A percentile compares a stretch with the other conserved stretches of the same genome.
phyloP scores from a whole-genome alignment of 92 coral and sea anemone genomes.

The Epizoanthus fatuus region DNA sequence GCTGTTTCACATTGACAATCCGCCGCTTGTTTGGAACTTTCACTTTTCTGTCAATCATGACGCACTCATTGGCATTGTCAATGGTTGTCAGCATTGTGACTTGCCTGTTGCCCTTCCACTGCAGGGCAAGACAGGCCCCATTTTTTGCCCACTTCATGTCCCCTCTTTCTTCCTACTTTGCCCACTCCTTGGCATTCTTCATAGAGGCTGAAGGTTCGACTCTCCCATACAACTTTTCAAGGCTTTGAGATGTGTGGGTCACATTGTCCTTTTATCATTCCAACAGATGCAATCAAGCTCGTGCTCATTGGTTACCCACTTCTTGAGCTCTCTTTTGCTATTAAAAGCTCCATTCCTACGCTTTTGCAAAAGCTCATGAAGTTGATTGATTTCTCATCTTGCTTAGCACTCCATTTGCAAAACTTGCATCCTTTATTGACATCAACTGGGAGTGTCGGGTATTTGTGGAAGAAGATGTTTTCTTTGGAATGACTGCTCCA shows the following conservation, averaged over 20 bases:
- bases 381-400: conserved; percentile 20
- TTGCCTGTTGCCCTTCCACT: no score
- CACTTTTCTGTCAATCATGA: no score
- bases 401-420: conserved; percentile 24
- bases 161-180: no score
- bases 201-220: no score
- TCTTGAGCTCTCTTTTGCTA: conserved; percentile 21
- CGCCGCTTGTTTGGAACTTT: no score
- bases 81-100: no score
- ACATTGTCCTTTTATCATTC: conserved; percentile 20
- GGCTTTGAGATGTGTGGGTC: conserved; percentile 8
- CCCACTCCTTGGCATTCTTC: no score
- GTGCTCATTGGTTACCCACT: conserved; percentile 28
- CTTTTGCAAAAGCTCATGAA: conserved; percentile 28
- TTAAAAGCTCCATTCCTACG: conserved; percentile 16
- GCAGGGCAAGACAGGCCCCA: neutral
- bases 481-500: conserved; percentile 46
- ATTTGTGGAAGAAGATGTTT: conserved; percentile 20
- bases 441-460: conserved; percentile 17
- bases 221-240: neutral
- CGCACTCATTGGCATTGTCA: no score
- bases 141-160: conserved; percentile 10
- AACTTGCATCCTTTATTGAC: conserved; percentile 34
- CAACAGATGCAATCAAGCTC: conserved; percentile 15
- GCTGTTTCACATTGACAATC: no score